Evolutionary conservation across 2,113 vertebrate genomes (phyloP).

Genomic region (Salminus brasiliensis): DNA sequence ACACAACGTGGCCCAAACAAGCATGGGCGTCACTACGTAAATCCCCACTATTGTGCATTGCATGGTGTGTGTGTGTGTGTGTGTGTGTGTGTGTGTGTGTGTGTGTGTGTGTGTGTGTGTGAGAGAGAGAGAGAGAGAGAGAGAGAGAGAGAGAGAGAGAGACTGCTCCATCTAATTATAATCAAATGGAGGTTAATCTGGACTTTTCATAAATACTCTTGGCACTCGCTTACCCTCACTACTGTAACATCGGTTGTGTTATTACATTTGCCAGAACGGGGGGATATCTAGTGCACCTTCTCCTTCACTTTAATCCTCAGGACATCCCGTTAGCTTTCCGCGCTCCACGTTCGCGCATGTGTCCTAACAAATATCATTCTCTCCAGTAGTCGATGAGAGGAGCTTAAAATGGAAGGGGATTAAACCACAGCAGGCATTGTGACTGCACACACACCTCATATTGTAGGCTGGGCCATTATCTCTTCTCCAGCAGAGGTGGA

Average conservation of each 20-base stretch:
- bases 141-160: constrained; percentile 51
- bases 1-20: constrained; percentile 3
- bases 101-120: not conserved
- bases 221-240: not conserved
- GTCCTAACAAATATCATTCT: constrained; percentile 48
- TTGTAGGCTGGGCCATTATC: constrained; percentile 20
- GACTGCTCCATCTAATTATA: constrained; percentile 67
- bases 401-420: constrained; percentile 39
- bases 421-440: constrained; percentile 30
- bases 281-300: constrained; percentile 56
- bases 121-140: constrained; percentile 52
- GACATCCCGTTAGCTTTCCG: constrained; percentile 58
- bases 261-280: constrained; percentile 42
- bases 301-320: constrained; percentile 56
- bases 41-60: constrained; percentile 7
- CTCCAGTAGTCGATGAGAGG: not conserved
- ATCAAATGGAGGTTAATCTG: constrained; percentile 69
- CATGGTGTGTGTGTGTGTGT: not conserved
- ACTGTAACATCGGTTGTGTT: constrained; percentile 53
- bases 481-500: constrained; percentile 8
- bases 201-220: constrained; percentile 54
- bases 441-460: constrained; percentile 37
- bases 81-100: constrained; percentile 16
- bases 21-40: not conserved
- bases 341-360: not conserved